Percentiles rank a stretch among this genome's conserved stretches.
These are phyloP conservation scores for Uria aalge DNA, from an alignment of 2,113 vertebrate genomes.

Conservation along the genomic window DNA sequence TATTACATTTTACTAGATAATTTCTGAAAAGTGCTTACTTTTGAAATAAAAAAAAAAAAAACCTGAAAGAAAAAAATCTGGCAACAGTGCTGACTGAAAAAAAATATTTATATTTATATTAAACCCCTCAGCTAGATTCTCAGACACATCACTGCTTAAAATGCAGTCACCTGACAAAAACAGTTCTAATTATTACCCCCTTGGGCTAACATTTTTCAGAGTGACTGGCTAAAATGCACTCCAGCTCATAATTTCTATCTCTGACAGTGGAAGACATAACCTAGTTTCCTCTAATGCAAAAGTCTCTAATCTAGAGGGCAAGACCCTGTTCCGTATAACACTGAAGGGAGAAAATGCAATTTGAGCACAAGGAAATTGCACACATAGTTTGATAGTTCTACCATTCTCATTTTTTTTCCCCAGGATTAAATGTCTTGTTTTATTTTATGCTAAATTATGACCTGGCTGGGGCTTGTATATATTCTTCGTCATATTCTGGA, in stretches of 20 bases:
- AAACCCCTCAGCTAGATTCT: slow-evolving; percentile 85
- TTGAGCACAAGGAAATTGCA: slow-evolving; percentile 81
- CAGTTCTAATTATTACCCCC: slow-evolving; percentile 82
- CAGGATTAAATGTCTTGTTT: slow-evolving; percentile 79
- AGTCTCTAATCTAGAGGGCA: slow-evolving; percentile 84
- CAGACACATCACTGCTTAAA: slow-evolving; percentile 78
- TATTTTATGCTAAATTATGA: slow-evolving; percentile 82
- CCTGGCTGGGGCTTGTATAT: slow-evolving; percentile 62
- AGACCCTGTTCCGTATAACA: slow-evolving; percentile 77
- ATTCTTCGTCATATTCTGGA: slow-evolving; percentile 59
- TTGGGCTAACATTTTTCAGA: slow-evolving; percentile 81
- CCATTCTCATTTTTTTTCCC: slow-evolving; percentile 67
- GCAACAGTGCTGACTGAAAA: slow-evolving; percentile 82
- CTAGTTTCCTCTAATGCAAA: slow-evolving; percentile 84
- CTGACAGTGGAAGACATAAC: slow-evolving; percentile 81
- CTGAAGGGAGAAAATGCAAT: slow-evolving; percentile 81
- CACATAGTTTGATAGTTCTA: slow-evolving; percentile 77
- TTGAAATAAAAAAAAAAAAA: slow-evolving; percentile 73
- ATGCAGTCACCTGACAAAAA: slow-evolving; percentile 82
- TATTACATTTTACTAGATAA: slow-evolving; percentile 85
- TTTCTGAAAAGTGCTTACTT: slow-evolving; percentile 89
- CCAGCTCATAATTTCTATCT: slow-evolving; percentile 79
- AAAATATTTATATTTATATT: slow-evolving; percentile 89
- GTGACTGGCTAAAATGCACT: slow-evolving; percentile 79
- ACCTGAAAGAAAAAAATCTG: slow-evolving; percentile 71